Conservation (phyloP, 2,113 vertebrate species). For the Thalassoma bifasciatum region DNA sequence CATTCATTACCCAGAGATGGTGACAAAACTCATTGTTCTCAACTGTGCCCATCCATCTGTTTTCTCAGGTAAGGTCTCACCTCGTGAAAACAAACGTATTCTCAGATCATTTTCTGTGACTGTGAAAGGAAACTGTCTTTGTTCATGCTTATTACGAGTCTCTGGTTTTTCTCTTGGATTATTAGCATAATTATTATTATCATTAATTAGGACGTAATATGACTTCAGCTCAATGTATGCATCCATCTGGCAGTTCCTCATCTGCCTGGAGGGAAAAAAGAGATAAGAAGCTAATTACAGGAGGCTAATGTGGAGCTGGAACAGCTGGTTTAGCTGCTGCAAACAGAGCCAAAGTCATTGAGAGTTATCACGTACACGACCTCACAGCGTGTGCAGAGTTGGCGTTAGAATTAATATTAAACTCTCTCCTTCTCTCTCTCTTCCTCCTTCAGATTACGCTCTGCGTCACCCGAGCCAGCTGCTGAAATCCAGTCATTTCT, state of each 20-base stretch:
- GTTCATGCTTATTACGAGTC: slow-evolving; percentile 36
- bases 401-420: slow-evolving; percentile 15
- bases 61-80: slow-evolving; percentile 57
- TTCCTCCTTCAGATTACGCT: slow-evolving; percentile 89
- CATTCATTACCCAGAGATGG: slow-evolving; percentile 97
- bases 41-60: slow-evolving; percentile 97
- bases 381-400: not conserved
- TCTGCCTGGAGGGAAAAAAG: slow-evolving; percentile 52
- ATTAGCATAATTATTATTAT: slow-evolving; percentile 64
- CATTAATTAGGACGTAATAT: slow-evolving; percentile 66
- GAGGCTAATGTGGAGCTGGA: slow-evolving; percentile 51
- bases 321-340: slow-evolving; percentile 58
- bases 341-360: slow-evolving; percentile 35
- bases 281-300: slow-evolving; percentile 72
- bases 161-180: slow-evolving; percentile 51
- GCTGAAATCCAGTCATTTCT: slow-evolving; percentile 96
- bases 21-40: slow-evolving; percentile 94
- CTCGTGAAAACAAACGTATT: not conserved
- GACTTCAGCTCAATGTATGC: slow-evolving; percentile 53
- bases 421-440: slow-evolving; percentile 12
- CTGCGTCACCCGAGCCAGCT: slow-evolving; percentile 94
- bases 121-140: slow-evolving; percentile 10
- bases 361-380: slow-evolving; percentile 4
- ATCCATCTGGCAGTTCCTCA: slow-evolving; percentile 71
- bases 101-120: not conserved